phyloP scores from a whole-genome alignment of 2,113 vertebrate species.

The Perca flavescens region DNA sequence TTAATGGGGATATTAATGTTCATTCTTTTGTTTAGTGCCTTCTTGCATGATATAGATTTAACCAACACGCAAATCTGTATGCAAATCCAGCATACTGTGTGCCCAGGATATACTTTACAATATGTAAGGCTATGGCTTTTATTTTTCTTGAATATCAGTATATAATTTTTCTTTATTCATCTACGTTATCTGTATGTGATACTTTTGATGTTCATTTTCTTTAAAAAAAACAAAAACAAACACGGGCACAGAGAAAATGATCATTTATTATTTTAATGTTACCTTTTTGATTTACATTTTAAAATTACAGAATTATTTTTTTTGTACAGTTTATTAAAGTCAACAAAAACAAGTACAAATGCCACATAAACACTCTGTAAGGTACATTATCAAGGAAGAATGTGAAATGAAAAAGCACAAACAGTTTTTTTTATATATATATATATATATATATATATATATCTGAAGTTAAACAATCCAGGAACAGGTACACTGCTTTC shows the following conservation, averaged over 20 bases:
- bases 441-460: conserved; percentile 67
- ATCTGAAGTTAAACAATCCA: conserved; percentile 74
- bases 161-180: not conserved
- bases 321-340: conserved; percentile 85
- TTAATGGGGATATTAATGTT: not conserved
- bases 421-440: conserved; percentile 43
- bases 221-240: not conserved
- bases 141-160: not conserved
- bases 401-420: conserved; percentile 73
- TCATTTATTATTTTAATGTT: conserved; percentile 74
- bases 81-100: not conserved
- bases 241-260: conserved; percentile 14
- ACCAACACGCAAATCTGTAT: not conserved
- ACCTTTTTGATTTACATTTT: conserved; percentile 69
- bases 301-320: conserved; percentile 69
- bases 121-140: not conserved
- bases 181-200: not conserved
- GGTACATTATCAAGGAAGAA: conserved; percentile 73
- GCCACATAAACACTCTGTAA: conserved; percentile 81
- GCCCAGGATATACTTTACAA: not conserved
- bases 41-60: not conserved
- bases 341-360: conserved; percentile 86
- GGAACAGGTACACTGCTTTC: conserved; percentile 64
- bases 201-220: not conserved
- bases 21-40: not conserved